Conservation (phyloP, 2,888 invertebrate species). For the Rotaria socialis region DNA sequence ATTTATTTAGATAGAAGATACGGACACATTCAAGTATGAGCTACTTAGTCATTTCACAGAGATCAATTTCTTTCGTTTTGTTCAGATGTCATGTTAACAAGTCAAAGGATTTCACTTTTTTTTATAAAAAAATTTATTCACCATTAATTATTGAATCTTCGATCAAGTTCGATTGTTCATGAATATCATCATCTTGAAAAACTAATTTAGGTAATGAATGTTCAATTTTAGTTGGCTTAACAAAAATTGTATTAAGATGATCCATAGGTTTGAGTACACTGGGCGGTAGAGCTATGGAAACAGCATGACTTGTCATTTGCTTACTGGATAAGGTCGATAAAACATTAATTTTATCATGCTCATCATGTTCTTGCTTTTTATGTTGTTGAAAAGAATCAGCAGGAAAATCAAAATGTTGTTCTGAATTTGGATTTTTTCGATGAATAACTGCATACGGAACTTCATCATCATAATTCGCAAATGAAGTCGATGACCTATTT, state of each 20-base stretch:
- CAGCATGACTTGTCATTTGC: not conserved
- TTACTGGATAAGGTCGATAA: not conserved
- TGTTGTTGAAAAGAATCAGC: not conserved
- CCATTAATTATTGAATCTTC: not conserved
- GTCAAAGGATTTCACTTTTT: not conserved
- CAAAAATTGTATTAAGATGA: slow-evolving; percentile 15
- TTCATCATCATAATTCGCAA: not conserved
- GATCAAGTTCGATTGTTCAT: not conserved
- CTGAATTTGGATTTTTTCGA: not conserved
- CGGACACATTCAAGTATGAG: not conserved
- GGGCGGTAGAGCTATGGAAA: not conserved
- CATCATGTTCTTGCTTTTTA: slow-evolving; percentile 11
- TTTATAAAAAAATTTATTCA: not conserved
- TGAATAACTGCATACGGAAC: not conserved
- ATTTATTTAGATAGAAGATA: not conserved
- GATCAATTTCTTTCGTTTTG: too few species aligned
- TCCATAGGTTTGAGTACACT: not conserved
- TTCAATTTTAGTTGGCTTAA: slow-evolving; percentile 34
- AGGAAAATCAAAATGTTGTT: slow-evolving; percentile 5
- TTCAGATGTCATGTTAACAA: too few species aligned
- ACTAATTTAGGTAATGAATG: not conserved
- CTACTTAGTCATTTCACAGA: not conserved
- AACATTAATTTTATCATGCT: not conserved
- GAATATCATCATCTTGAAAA: not conserved
- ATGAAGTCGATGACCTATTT: not conserved